Conservation (phyloP, 2,113 vertebrate species). For the Pteruthius melanotis region DNA sequence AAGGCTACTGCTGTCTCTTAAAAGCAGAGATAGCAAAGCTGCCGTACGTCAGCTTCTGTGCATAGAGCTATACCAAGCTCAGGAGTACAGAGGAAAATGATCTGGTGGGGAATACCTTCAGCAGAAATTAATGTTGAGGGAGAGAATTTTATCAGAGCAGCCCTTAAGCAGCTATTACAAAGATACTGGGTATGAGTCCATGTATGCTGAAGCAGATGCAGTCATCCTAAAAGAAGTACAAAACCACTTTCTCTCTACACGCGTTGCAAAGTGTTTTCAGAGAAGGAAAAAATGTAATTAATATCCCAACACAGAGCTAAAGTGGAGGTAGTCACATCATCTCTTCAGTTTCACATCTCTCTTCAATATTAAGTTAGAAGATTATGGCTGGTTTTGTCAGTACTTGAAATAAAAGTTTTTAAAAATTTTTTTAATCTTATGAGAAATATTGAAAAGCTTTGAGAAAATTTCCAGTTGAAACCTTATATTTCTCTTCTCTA, state of each 20-base stretch:
- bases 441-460: not conserved
- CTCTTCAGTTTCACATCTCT: not conserved
- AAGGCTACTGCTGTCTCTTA: not conserved
- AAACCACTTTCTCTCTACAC: not conserved
- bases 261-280: not conserved
- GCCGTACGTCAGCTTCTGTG: accelerated
- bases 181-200: not conserved
- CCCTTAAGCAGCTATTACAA: not conserved
- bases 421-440: not conserved
- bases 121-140: not conserved
- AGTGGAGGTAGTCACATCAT: not conserved
- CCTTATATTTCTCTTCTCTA: not conserved
- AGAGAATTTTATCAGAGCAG: not conserved
- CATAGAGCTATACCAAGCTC: not conserved
- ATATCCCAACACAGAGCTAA: not conserved
- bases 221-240: not conserved
- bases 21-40: not conserved
- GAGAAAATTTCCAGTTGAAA: not conserved
- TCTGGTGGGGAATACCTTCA: not conserved
- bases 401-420: not conserved
- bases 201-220: not conserved
- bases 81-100: not conserved
- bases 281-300: not conserved
- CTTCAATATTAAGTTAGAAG: not conserved
- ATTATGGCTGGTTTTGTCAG: not conserved